Conservation (phyloP, 2,888 invertebrate genomes). For the Oithona nana region DNA sequence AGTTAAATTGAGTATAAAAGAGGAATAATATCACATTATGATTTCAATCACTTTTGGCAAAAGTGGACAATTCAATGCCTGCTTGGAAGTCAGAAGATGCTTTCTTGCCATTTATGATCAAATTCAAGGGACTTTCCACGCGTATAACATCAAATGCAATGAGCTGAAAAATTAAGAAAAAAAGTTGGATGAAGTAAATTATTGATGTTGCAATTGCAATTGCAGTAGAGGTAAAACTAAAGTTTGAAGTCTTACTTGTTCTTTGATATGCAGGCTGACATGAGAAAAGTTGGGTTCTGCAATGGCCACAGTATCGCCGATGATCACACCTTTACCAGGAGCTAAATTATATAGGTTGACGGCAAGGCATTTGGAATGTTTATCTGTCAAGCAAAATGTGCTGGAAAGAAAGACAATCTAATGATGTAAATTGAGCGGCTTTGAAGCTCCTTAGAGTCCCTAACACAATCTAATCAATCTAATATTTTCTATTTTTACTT, state of each 20-base stretch:
- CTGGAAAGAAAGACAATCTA: constrained; percentile 37
- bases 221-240: no score
- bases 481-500: no score
- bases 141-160: constrained; percentile 52
- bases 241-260: background rate
- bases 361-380: constrained; percentile 44
- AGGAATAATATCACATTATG: no score
- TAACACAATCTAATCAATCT: no score
- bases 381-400: constrained; percentile 60
- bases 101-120: constrained; percentile 56
- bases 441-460: no score
- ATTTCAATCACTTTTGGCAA: constrained; percentile 36
- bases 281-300: constrained; percentile 48
- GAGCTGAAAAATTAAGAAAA: constrained; percentile 32
- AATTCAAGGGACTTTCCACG: constrained; percentile 51
- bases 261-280: background rate
- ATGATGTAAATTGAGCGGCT: no score
- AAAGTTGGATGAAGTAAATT: no score
- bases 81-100: constrained; percentile 44
- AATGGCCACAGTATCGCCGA: constrained; percentile 63
- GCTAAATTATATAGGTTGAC: constrained; percentile 70
- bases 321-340: constrained; percentile 56
- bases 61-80: constrained; percentile 42
- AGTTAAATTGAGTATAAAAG: no score
- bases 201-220: no score